phyloP scores from a whole-genome alignment of 2,113 vertebrate genomes.

The Eleginops maclovinus region DNA sequence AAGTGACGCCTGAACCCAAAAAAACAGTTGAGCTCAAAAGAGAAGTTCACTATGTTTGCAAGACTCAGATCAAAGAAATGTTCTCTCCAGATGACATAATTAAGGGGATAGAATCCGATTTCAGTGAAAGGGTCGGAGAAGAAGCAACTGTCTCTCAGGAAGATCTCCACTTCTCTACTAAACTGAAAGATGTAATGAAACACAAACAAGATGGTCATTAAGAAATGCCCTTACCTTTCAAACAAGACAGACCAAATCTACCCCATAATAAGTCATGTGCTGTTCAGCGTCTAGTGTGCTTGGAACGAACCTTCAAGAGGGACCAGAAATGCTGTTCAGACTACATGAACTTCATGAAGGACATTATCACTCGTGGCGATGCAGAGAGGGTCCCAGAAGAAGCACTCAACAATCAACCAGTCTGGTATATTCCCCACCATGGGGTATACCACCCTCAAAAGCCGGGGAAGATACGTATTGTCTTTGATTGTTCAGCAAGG shows the following conservation, averaged over 20 bases:
- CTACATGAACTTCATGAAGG: neutral
- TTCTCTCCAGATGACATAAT: neutral
- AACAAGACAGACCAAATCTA: constrained; percentile 15
- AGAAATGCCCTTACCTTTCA: constrained; percentile 30
- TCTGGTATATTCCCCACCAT: too few relatives aligned
- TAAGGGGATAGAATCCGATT: neutral
- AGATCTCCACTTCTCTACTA: neutral
- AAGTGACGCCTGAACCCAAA: too few relatives aligned
- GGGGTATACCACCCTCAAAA: too few relatives aligned
- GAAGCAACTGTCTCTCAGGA: neutral
- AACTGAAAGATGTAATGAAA: constrained; percentile 9
- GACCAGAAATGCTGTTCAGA: neutral
- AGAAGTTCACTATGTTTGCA: too few relatives aligned
- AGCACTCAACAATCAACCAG: neutral
- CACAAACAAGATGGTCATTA: constrained; percentile 21
- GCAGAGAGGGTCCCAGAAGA: neutral
- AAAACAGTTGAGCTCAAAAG: too few relatives aligned
- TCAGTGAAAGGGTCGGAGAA: neutral
- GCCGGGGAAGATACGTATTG: neutral
- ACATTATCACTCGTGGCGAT: neutral
- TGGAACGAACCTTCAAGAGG: neutral
- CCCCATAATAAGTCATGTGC: constrained; percentile 24
- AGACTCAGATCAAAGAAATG: neutral
- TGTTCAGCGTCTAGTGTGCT: neutral
- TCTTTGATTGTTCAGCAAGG: constrained; percentile 10